A percentile compares a stretch with the other conserved stretches of the same genome.
phyloP scores from a whole-genome alignment of 2,797 vertebrate genomes.

The Labroides dimidiatus region DNA sequence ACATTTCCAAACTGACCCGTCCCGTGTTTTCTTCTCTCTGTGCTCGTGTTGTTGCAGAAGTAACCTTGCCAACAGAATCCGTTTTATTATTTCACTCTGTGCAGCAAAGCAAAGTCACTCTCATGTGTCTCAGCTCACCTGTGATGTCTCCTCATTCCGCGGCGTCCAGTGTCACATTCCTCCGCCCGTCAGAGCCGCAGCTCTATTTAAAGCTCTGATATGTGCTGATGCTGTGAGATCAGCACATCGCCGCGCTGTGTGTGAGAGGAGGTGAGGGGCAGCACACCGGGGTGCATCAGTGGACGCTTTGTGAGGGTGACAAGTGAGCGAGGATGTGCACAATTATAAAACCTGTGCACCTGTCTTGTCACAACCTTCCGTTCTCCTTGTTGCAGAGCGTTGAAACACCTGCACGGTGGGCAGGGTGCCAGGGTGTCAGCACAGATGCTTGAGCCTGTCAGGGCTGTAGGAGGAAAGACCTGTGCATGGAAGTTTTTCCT shows the following conservation, averaged over 20 bases:
- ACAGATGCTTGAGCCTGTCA: constrained; percentile 28
- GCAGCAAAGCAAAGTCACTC: not conserved
- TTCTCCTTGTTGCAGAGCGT: constrained; percentile 44
- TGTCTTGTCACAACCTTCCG: constrained; percentile 47
- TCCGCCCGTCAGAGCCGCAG: constrained; percentile 23
- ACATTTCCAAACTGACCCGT: not conserved
- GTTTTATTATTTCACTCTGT: not conserved
- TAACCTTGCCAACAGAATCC: constrained; percentile 36
- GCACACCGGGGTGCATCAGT: not conserved
- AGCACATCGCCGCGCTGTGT: constrained; percentile 9
- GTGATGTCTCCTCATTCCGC: constrained; percentile 9
- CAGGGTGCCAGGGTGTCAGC: constrained; percentile 55
- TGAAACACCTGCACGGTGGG: constrained; percentile 66
- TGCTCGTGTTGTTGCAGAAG: not conserved
- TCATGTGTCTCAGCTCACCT: not conserved
- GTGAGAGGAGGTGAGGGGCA: constrained; percentile 16
- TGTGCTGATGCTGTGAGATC: constrained; percentile 57
- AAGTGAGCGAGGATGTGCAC: constrained; percentile 34
- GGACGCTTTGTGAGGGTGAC: constrained; percentile 27
- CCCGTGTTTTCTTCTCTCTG: constrained; percentile 9
- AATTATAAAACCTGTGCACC: constrained; percentile 34
- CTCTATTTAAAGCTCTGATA: constrained; percentile 58
- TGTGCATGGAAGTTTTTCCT: constrained; percentile 1
- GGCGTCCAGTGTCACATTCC: constrained; percentile 45
- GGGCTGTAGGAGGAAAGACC: not conserved